phyloP scores from a whole-genome alignment of 2,888 invertebrate species.

The Acleris literana region DNA sequence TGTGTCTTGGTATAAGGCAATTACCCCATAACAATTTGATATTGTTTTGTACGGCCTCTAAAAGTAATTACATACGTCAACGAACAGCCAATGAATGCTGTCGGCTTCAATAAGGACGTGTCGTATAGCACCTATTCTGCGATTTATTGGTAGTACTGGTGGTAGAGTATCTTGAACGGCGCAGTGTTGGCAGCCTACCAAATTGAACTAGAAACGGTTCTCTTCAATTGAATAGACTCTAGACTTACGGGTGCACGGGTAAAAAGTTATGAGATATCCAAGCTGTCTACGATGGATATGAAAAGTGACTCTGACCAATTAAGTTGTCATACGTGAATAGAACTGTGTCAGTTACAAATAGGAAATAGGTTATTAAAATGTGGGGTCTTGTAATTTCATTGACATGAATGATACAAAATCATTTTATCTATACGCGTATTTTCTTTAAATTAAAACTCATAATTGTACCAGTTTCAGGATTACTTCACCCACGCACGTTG shows the following conservation, averaged over 20 bases:
- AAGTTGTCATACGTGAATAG: no score
- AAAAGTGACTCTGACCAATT: not conserved
- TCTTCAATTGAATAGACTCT: slow-evolving; percentile 50
- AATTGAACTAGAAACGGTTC: slow-evolving; percentile 53
- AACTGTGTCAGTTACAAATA: not conserved
- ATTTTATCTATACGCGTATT: no score
- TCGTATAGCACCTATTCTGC: slow-evolving; percentile 32
- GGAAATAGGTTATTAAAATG: not conserved
- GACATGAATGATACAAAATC: no score
- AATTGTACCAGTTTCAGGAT: slow-evolving; percentile 23
- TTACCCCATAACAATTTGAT: not conserved
- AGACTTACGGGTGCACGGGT: slow-evolving; percentile 20
- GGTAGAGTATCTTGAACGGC: slow-evolving; percentile 53
- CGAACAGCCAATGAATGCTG: slow-evolving; percentile 11
- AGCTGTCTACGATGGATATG: not conserved
- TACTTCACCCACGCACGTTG: slow-evolving; percentile 21
- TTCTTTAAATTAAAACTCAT: slow-evolving; percentile 13
- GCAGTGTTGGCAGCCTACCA: slow-evolving; percentile 62
- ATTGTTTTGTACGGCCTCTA: slow-evolving; percentile 8
- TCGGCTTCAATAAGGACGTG: slow-evolving; percentile 19
- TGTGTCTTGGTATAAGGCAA: no score
- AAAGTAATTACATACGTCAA: slow-evolving; percentile 23
- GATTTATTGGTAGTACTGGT: slow-evolving; percentile 47
- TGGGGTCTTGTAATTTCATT: no score
- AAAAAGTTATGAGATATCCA: not conserved